Evolutionary conservation across 2,797 vertebrate species (phyloP), one percentile per base, ranked within the genome.

Genomic region (Falco rusticolus): DNA sequence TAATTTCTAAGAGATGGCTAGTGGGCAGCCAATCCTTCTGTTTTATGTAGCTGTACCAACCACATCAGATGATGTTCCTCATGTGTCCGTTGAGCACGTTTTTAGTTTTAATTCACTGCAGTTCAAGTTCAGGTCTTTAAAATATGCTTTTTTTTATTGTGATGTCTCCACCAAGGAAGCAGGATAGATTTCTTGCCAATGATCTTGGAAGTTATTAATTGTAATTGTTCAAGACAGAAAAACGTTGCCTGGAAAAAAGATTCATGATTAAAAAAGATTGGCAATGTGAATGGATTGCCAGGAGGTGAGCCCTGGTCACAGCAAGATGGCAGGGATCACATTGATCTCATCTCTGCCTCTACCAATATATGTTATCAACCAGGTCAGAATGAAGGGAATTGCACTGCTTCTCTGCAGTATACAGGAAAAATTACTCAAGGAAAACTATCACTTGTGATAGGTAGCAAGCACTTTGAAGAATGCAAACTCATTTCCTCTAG

Each of bases 311-410:
- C 18, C 22, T 84, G 37, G 94, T 50, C 71, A 76, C 63, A 93
- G 90, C 33, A 68, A 76, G 0, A 2, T 29, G 65, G 16, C 48
- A 89, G 70, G 68, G 65, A 53, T 94, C 72, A 66, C 37, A 12
- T 10, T 97, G 89, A 89, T 84, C 47, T 93, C 34, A 29, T 53
- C 83, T 94, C 29, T 71, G 51, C 45, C 53, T 96, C 65, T 90
- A 93, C 70, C 61, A 90, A 45, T 25, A 19, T 17, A 5, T 72
- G 9, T 43, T 84, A 61, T 63, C 77, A 86, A 37, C 34, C 26
- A 63, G 83, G 53, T 81, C 65, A 47, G 34, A 84, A 71, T 25
- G 69, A 86, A 84, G 83, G 57, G 61, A 81, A 87, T 84, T 87
- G 34, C 26, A 16, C 11, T 31, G 33, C 33, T 84, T 54, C 28